Evolutionary conservation across 2,888 invertebrate species (phyloP), one percentile per base, ranked within the genome.

Genomic region (Dasypolia templi): DNA sequence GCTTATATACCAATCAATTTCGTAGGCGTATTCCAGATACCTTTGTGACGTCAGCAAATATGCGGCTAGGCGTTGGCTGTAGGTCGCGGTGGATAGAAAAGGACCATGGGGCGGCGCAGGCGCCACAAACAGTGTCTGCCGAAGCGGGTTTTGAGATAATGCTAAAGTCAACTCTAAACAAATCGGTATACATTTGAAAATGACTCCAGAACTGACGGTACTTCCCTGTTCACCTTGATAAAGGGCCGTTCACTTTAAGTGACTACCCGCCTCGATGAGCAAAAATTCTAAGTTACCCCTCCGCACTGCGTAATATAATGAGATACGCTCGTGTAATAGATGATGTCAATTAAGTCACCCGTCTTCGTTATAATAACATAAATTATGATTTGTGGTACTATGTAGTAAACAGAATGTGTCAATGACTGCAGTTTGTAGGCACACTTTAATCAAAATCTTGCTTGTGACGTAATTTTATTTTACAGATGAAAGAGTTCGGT

Each of bases 181-280:
- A 85, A 76, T 75, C 58, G 51, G 42, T 75, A 81, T 93, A 92
- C 84, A 91, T 87, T 84, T 85, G 77, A 91, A 79, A 90, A 84
- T 89, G 58, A 78, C 75, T 79, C 79, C 81, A 88, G 86, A 88
- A 83, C 86, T 75, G 65, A 75, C 82, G 78, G 75, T 87, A 85
- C 89, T 92, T 93, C 92, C 92, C 89, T 89, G 93, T 91, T 95
- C 91, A 89, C 95, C 95, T 95, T 95, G 93, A 94, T 94, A 95
- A 94, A 94, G 94, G 94, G 88, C 91, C 92, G 81, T 92, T 93
- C 92, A 92, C 93, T 93, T 92, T 75, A 68, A 62, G 44, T 83
- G 69, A 86, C 83, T 85, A 83, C 59, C 59, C 46, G 68, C 61
- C 29, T 72, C 65, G 58, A 77, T 56, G 72, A 70, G 67, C 71